Conservation (phyloP, 1,140 invertebrate genomes). For the Wasmannia auropunctata region DNA sequence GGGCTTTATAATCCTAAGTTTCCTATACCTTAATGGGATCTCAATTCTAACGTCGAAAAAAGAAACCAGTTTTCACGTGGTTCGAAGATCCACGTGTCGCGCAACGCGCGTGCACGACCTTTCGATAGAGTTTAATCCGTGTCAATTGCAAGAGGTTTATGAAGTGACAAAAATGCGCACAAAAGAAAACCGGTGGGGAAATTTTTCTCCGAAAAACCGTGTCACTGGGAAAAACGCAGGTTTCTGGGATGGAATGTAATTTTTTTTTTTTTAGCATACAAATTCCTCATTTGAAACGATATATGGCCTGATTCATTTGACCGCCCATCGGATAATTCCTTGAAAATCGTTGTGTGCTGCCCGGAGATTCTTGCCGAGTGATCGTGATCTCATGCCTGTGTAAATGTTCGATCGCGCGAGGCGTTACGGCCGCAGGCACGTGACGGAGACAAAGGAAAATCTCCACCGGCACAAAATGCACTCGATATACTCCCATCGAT, state of each 20-base stretch:
- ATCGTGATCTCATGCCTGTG: not conserved
- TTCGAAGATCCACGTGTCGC: not conserved
- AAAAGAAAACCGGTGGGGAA: not conserved
- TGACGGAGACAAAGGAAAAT: slow-evolving; percentile 24
- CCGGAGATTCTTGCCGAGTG: not conserved
- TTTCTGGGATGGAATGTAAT: not conserved
- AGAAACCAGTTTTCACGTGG: not conserved
- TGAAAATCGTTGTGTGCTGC: not conserved
- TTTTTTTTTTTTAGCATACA: not conserved
- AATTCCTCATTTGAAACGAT: not conserved
- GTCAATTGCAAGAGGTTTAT: not conserved
- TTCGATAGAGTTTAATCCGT: not conserved
- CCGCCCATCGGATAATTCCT: not conserved
- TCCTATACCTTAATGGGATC: too few species aligned
- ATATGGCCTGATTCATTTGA: not conserved
- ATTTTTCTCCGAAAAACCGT: not conserved
- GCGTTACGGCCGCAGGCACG: not conserved
- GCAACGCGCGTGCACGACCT: slow-evolving; percentile 34
- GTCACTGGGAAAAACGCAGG: too few species aligned
- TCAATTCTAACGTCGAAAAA: not conserved
- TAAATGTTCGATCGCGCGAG: not conserved
- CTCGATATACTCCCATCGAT: slow-evolving; percentile 1
- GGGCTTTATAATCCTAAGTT: not conserved
- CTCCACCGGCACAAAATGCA: not conserved
- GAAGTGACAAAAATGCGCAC: not conserved